A percentile compares a stretch with the other conserved stretches of the same genome.
These are phyloP conservation scores for Ormia ochracea DNA, from an alignment of 2,888 invertebrate genomes.

Conservation along the genomic window DNA sequence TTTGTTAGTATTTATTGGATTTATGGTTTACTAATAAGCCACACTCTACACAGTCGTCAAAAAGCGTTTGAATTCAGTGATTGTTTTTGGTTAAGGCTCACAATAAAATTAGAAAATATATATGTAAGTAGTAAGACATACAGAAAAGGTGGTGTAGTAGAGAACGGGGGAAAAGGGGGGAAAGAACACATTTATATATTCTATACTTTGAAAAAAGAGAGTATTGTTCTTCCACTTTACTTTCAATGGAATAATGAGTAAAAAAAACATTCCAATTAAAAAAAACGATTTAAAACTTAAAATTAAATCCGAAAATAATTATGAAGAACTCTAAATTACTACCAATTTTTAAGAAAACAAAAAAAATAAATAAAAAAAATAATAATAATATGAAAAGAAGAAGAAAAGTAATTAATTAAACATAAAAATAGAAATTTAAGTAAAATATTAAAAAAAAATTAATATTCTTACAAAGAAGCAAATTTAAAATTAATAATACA, in stretches of 20 bases:
- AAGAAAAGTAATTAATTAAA: neutral
- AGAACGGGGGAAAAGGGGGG: conserved; percentile 10
- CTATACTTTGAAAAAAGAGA: conserved; percentile 49
- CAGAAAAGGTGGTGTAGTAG: conserved; percentile 32
- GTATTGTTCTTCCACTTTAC: conserved; percentile 58
- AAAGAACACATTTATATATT: conserved; percentile 53
- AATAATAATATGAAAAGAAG: too few species aligned
- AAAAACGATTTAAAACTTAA: conserved; percentile 17
- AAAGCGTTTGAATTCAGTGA: conserved; percentile 43
- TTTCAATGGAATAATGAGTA: conserved; percentile 57
- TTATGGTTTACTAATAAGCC: conserved; percentile 38
- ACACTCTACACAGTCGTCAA: conserved; percentile 48
- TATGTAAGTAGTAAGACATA: conserved; percentile 47
- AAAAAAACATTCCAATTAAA: conserved; percentile 60
- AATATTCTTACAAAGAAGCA: conserved; percentile 52
- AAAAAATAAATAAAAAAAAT: too few species aligned
- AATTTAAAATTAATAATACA: conserved; percentile 54
- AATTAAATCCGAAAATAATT: conserved; percentile 12
- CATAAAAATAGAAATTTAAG: neutral
- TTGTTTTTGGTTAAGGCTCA: conserved; percentile 20
- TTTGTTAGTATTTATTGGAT: neutral
- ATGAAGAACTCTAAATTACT: conserved; percentile 49
- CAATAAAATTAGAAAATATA: conserved; percentile 41
- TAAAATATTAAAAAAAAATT: conserved; percentile 12
- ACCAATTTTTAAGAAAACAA: conserved; percentile 51